Evolutionary conservation across 2,888 invertebrate species (phyloP), one percentile per base, ranked within the genome.

Genomic region (Itoplectis maculator): DNA sequence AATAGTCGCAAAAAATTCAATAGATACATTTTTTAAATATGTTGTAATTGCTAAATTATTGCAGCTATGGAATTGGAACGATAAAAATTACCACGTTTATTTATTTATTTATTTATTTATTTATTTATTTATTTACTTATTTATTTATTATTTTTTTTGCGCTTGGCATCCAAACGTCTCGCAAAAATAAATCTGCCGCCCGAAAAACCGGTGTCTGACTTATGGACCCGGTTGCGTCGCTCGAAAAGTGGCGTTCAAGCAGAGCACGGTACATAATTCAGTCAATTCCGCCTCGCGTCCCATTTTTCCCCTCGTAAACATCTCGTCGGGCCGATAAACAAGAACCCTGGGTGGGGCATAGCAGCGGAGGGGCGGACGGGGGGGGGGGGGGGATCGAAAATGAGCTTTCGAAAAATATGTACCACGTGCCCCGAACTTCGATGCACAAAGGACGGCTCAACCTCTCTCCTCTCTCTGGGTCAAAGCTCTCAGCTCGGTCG

Each of bases 401-500:
- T 59, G 35, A 59, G 56, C 13, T 7, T 59, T 35, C n/a, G 35
- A 59, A 59, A 35, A 59, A 11, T 0, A 29, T n/a, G 29, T n/a
- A 7, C 29, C 56, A 35, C n/a, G 11, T 20, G n/a, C 29, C 8
- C 6, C 7, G 29, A n/a, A 6, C 29, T 35, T n/a, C 56, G 35
- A 29, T n/a, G n/a, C 40, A 40, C 40, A 63, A 20, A 18, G 20
- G 18, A 40, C 0, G 37, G 18, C 40, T 61, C 61, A 7, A 2
- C 61, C 61, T n/a, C n/a, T n/a, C n/a, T n/a, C n/a, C n/a, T n/a
- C n/a, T n/a, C 13, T 42, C 18, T 4, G 9, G 40, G 18, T 18
- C 40, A 72, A 72, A 45, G 29, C 72, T 59, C 45, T 47, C 45
- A 47, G 47, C 59, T 35, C 29, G 15, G n/a, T n/a, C n/a, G n/a